Evolutionary conservation across 2,888 invertebrate species (phyloP), one percentile per base, ranked within the genome.

Genomic region (Euphydryas editha): DNA sequence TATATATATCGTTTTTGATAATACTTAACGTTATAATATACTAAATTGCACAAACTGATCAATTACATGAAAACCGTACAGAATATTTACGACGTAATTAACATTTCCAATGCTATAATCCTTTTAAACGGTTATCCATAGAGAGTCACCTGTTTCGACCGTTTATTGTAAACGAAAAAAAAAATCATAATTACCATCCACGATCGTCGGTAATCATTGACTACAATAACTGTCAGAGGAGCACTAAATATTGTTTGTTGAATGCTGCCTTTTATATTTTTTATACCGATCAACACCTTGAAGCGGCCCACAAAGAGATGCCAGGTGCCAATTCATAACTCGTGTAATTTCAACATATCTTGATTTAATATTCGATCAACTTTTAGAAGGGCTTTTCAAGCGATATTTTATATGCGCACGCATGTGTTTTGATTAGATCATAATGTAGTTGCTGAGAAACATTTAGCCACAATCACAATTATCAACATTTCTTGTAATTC

Each of bases 201-300:
- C 87, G 87, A 90, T 87, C 85, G 84, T 81, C 84, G 80, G 84
- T 86, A 87, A 91, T 90, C 88, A 90, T 91, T 87, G 90, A 81
- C 85, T 85, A 84, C 86, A 85, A 90, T 92, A 92, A 92, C 89
- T 90, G 91, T 92, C 92, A 87, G 88, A 88, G 87, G 83, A 87
- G 82, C 85, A 90, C 88, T 90, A 92, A 92, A 92, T 90, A 90
- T 91, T 90, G 88, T 92, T 89, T 89, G 89, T 90, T 89, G 87
- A 89, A 90, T 88, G 88, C 82, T 83, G 80, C 87, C 79, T 87
- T 88, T 90, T 84, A 78, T 85, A 81, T 81, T 87, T 88, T 90
- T 90, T 88, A 78, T 82, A 87, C 83, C 87, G 89, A 82, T 88
- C 87, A 84, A 85, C 91, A 91, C 91, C 89, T 91, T 90, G 81